These are phyloP conservation scores for Pavo muticus DNA, from an alignment of 2,113 vertebrate species.

Conservation along the genomic window DNA sequence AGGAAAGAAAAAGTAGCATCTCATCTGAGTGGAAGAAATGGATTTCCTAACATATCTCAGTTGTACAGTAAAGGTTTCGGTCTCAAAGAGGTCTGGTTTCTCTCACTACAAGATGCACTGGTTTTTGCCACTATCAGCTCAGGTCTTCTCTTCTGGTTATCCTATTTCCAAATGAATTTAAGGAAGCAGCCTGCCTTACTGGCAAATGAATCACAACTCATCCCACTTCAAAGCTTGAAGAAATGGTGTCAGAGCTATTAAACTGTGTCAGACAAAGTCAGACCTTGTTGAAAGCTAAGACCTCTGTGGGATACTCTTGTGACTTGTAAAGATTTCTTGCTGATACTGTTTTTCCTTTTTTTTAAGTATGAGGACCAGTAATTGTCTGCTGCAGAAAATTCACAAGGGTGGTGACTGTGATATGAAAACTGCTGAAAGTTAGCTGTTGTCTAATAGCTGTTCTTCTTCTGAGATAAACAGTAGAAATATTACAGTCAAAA, in stretches of 20 bases:
- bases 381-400: not conserved
- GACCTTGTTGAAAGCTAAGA: not conserved
- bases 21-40: not conserved
- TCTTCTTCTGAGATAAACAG: not conserved
- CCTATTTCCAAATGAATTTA: not conserved
- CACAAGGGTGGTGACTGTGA: not conserved
- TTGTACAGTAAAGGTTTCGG: not conserved
- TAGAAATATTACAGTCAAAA: constrained; percentile 26
- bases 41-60: not conserved
- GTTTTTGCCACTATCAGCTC: not conserved
- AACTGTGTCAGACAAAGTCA: not conserved
- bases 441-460: not conserved
- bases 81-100: not conserved
- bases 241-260: not conserved
- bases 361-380: not conserved
- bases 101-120: not conserved
- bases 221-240: not conserved
- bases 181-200: not conserved
- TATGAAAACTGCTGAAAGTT: not conserved
- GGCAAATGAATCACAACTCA: not conserved
- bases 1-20: not conserved
- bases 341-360: not conserved
- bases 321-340: not conserved
- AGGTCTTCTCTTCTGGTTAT: not conserved
- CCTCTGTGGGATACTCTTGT: not conserved